A percentile compares a stretch with the other conserved stretches of the same genome.
These are phyloP conservation scores for Cecidostiba fungosa DNA, from an alignment of 2,888 invertebrate genomes.

Conservation along the genomic window DNA sequence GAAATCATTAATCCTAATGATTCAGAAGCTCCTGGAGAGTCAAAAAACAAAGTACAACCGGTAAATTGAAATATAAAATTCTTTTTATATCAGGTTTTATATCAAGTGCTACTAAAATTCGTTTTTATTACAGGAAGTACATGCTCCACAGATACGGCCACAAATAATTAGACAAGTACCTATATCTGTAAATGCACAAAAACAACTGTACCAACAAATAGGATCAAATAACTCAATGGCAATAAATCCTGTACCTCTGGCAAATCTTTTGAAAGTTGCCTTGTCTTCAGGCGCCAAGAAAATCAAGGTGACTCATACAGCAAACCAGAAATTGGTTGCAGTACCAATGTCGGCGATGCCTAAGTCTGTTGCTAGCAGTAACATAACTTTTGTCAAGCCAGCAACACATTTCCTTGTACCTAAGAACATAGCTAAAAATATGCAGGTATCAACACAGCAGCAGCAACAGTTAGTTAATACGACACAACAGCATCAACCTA, in stretches of 20 bases:
- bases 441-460: neutral
- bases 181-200: neutral
- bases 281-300: conserved; percentile 47
- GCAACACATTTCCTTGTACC: conserved; percentile 52
- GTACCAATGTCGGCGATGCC: conserved; percentile 56
- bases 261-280: conserved; percentile 68
- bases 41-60: neutral
- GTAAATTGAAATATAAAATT: neutral
- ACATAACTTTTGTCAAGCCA: conserved; percentile 56
- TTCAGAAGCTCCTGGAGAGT: conserved; percentile 5
- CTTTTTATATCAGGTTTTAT: too few relatives aligned
- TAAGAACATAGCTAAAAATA: conserved; percentile 35
- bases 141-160: neutral
- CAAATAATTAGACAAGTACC: conserved; percentile 17
- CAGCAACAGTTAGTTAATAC: neutral
- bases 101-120: neutral
- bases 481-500: conserved; percentile 60
- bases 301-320: conserved; percentile 46
- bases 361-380: conserved; percentile 34
- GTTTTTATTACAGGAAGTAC: neutral
- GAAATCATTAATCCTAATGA: conserved; percentile 65
- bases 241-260: conserved; percentile 70
- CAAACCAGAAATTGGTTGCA: conserved; percentile 51
- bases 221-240: conserved; percentile 58
- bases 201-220: neutral